Percentiles rank a stretch among this genome's conserved stretches.
Conservation (phyloP, 2,797 vertebrate genomes). For the Hippoglossus hippoglossus region DNA sequence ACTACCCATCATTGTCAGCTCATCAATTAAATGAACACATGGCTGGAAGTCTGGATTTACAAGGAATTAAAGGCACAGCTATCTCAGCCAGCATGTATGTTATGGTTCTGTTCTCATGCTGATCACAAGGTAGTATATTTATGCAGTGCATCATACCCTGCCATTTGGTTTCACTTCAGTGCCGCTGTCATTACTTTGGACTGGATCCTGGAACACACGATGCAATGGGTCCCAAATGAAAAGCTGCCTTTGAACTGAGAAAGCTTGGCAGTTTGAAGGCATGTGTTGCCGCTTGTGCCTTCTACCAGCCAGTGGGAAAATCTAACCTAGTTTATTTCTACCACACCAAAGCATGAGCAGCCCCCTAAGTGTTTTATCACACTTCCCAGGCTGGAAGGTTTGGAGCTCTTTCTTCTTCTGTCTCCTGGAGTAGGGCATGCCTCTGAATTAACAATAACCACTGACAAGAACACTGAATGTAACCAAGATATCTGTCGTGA, state of each 20-base stretch:
- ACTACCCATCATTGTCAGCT: background rate
- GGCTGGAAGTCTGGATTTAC: conserved; percentile 20
- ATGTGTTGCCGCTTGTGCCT: conserved; percentile 56
- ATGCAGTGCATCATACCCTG: conserved; percentile 24
- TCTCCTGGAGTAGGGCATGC: conserved; percentile 33
- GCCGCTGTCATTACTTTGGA: conserved; percentile 58
- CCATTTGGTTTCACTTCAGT: conserved; percentile 63
- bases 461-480: conserved; percentile 60
- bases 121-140: conserved; percentile 54
- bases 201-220: conserved; percentile 57
- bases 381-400: conserved; percentile 31
- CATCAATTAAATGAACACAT: conserved; percentile 33
- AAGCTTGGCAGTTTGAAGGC: conserved; percentile 63
- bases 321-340: conserved; percentile 64
- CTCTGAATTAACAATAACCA: conserved; percentile 64
- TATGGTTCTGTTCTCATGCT: conserved; percentile 18
- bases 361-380: conserved; percentile 44
- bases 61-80: conserved; percentile 22
- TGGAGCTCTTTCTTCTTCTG: conserved; percentile 36
- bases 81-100: conserved; percentile 25
- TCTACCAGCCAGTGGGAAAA: conserved; percentile 58
- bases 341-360: conserved; percentile 25
- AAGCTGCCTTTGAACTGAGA: conserved; percentile 66
- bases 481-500: conserved; percentile 48
- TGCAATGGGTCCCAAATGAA: conserved; percentile 56